phyloP scores from a whole-genome alignment of 2,797 vertebrate species.

The Pachyuromys duprasi region DNA sequence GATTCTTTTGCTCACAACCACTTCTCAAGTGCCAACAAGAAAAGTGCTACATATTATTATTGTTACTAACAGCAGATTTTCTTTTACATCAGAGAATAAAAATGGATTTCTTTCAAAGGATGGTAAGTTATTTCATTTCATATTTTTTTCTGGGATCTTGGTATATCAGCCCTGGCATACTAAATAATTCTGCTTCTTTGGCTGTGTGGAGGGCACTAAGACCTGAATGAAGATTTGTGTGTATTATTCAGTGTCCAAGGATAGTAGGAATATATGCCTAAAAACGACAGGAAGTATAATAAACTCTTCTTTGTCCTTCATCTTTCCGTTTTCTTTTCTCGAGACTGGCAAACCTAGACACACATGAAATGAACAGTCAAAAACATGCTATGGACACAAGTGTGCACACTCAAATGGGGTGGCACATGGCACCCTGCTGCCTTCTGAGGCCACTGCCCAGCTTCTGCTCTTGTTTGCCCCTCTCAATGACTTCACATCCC shows the following conservation, averaged over 20 bases:
- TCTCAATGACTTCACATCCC: neutral
- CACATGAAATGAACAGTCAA: neutral
- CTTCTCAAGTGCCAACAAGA: slow-evolving; percentile 24
- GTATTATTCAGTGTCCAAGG: neutral
- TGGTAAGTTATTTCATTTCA: slow-evolving; percentile 25
- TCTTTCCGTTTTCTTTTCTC: neutral
- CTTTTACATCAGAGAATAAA: slow-evolving; percentile 40
- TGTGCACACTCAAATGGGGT: neutral
- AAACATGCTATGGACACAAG: neutral
- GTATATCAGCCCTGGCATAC: neutral
- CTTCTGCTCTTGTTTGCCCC: neutral
- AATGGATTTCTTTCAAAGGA: slow-evolving; percentile 56
- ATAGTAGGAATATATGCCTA: neutral
- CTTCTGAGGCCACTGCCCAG: neutral
- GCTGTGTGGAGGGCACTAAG: neutral
- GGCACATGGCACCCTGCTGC: neutral
- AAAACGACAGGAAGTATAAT: neutral
- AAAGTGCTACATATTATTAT: slow-evolving; percentile 47
- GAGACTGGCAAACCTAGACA: neutral
- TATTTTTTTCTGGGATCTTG: slow-evolving; percentile 44
- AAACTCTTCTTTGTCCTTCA: neutral
- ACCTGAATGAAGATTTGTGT: neutral
- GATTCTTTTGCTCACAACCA: neutral
- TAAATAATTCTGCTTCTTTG: neutral
- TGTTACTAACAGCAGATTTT: neutral